Evolutionary conservation across 2,888 invertebrate genomes (phyloP).

Genomic region (Drosophila cyrtoloma): DNA sequence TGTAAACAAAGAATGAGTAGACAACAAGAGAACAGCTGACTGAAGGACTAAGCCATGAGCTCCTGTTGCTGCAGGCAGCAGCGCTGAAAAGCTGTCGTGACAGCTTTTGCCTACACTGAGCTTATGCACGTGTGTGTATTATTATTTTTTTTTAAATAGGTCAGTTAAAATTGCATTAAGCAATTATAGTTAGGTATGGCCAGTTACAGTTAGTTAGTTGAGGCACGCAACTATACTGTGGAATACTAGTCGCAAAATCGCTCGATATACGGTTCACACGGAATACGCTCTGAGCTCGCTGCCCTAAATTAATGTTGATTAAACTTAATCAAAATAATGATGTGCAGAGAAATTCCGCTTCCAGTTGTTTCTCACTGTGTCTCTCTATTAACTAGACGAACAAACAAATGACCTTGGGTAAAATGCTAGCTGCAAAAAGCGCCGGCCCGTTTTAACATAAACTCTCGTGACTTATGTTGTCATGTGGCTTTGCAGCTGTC

Average conservation of each 20-base stretch:
- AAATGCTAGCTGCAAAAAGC: constrained; percentile 36
- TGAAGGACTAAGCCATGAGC: constrained; percentile 13
- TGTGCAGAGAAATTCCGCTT: constrained; percentile 2
- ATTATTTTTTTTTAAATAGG: constrained; percentile 31
- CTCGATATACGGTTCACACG: constrained; percentile 22
- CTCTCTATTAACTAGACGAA: constrained; percentile 39
- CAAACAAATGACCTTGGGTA: constrained; percentile 48
- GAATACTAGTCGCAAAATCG: constrained; percentile 14
- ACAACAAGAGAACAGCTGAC: constrained; percentile 36
- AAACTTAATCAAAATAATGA: constrained; percentile 38
- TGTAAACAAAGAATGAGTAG: constrained; percentile 40
- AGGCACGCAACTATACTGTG: constrained; percentile 42
- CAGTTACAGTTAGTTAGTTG: constrained; percentile 42
- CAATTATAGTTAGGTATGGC: constrained; percentile 58
- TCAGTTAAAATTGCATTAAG: constrained; percentile 33
- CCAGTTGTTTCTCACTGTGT: constrained; percentile 13
- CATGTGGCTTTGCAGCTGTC: constrained; percentile 35
- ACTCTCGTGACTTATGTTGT: constrained; percentile 67
- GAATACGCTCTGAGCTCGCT: constrained; percentile 11
- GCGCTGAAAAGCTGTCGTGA: constrained; percentile 1
- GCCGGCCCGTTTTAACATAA: constrained; percentile 42
- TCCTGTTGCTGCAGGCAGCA: constrained; percentile 27
- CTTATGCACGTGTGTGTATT: constrained; percentile 28
- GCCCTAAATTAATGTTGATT: constrained; percentile 51
- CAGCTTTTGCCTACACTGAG: constrained; percentile 30